Conservation (phyloP, 2,797 vertebrate species). For the Smutsia gigantea region DNA sequence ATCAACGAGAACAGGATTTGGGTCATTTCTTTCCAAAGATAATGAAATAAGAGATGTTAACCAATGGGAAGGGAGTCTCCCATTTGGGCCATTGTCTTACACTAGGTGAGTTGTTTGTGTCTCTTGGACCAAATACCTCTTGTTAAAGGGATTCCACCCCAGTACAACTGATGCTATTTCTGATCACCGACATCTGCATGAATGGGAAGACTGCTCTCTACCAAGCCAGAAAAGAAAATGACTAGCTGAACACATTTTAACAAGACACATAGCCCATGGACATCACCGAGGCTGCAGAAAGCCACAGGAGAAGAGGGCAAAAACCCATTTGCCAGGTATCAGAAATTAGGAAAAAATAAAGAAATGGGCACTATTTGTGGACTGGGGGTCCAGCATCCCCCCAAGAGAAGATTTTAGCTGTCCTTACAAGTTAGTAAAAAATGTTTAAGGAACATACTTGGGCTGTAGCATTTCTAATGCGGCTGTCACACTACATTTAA, state of each 20-base stretch:
- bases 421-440: constrained; percentile 73
- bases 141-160: neutral
- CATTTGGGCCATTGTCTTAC: neutral
- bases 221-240: neutral
- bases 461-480: constrained; percentile 79
- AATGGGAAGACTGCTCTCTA: neutral
- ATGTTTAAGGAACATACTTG: constrained; percentile 72
- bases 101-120: neutral
- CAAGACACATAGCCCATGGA: neutral
- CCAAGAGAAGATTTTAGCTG: constrained; percentile 56
- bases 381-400: neutral
- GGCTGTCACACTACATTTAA: constrained; percentile 83
- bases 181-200: neutral
- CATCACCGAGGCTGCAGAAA: neutral
- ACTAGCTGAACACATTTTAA: constrained; percentile 3
- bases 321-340: constrained; percentile 25
- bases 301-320: neutral
- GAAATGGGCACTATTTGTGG: constrained; percentile 49
- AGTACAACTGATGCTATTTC: neutral
- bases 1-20: neutral
- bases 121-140: neutral
- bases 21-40: neutral
- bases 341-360: constrained; percentile 54
- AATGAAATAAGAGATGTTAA: neutral
- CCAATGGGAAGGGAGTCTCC: neutral